A percentile compares a stretch with the other conserved stretches of the same genome.
Evolutionary conservation across 2,888 invertebrate species (phyloP).

Genomic region (Agrotis exclamationis): DNA sequence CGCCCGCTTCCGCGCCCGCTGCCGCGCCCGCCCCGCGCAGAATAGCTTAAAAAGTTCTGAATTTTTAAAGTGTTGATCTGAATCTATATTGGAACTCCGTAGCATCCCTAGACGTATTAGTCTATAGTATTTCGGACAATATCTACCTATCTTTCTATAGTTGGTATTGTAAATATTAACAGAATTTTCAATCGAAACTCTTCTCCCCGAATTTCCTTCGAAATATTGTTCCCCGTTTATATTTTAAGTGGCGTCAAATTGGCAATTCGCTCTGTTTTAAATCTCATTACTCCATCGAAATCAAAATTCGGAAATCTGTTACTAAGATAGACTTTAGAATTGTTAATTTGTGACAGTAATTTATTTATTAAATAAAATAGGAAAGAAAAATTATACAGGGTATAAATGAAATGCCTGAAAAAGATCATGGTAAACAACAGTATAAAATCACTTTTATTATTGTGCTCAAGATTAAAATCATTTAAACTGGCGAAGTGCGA

Average conservation of each 20-base stretch:
- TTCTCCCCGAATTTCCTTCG: slow-evolving; percentile 23
- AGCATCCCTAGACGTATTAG: not conserved
- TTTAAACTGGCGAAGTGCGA: too few species aligned
- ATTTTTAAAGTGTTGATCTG: slow-evolving; percentile 16
- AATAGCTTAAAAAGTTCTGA: slow-evolving; percentile 11
- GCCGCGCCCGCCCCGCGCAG: too few species aligned
- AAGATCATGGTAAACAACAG: too few species aligned
- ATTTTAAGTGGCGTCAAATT: slow-evolving; percentile 39
- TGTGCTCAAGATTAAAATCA: too few species aligned
- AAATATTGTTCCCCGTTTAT: slow-evolving; percentile 32
- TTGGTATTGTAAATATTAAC: slow-evolving; percentile 31
- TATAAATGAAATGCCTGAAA: not conserved
- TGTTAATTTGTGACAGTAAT: not conserved
- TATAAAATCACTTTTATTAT: too few species aligned
- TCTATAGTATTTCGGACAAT: not conserved
- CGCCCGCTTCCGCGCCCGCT: too few species aligned
- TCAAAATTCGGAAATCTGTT: slow-evolving; percentile 16
- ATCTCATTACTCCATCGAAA: slow-evolving; percentile 20
- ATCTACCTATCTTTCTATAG: not conserved
- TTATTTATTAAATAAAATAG: not conserved
- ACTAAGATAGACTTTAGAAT: not conserved
- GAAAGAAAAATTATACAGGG: not conserved
- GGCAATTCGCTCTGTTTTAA: slow-evolving; percentile 14
- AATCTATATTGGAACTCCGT: not conserved
- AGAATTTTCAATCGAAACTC: slow-evolving; percentile 28